Conservation (phyloP, 30 jellyfish, hydroid and myxozoan species). For the Chrysaora quinquecirrha region DNA sequence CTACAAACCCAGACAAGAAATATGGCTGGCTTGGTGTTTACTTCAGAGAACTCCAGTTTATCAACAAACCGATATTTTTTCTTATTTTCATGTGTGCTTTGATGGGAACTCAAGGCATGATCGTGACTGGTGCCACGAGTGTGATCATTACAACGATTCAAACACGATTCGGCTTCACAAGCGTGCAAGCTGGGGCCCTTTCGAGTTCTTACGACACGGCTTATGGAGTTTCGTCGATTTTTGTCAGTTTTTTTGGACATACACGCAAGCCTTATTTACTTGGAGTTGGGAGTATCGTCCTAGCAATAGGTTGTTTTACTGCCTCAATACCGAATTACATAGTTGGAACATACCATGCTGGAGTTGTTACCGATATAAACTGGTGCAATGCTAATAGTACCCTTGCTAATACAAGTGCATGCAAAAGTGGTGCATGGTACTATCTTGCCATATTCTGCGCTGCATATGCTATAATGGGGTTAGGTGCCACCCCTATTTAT, state of each 20-base stretch:
- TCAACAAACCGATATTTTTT: slow-evolving; percentile 77
- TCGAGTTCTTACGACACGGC: slow-evolving; percentile 88
- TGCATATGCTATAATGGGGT: slow-evolving; percentile 83
- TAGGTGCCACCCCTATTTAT: slow-evolving; percentile 96
- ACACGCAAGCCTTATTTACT: slow-evolving; percentile 77
- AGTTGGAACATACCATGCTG: slow-evolving; percentile 81
- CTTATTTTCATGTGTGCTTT: slow-evolving; percentile 46
- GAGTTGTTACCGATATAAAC: slow-evolving; percentile 75
- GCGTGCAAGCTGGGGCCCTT: slow-evolving; percentile 80
- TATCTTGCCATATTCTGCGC: slow-evolving; percentile 64
- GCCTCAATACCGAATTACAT: slow-evolving; percentile 85
- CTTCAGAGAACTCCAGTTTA: slow-evolving; percentile 42
- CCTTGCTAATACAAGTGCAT: not conserved
- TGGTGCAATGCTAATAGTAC: slow-evolving; percentile 55
- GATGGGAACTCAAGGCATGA: slow-evolving; percentile 88
- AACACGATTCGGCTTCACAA: slow-evolving; percentile 84
- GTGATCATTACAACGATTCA: slow-evolving; percentile 80
- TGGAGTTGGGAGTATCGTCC: slow-evolving; percentile 75
- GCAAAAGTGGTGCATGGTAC: slow-evolving; percentile 85
- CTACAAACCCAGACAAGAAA: slow-evolving; percentile 57
- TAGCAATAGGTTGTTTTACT: slow-evolving; percentile 84
- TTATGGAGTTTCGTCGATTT: slow-evolving; percentile 78
- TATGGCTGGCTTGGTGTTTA: slow-evolving; percentile 81
- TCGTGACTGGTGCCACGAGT: slow-evolving; percentile 87
- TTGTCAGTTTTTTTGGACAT: slow-evolving; percentile 86